Base-by-base conservation (phyloP, 2,888 invertebrate species). In the Pristionchus entomophagus region DNA sequence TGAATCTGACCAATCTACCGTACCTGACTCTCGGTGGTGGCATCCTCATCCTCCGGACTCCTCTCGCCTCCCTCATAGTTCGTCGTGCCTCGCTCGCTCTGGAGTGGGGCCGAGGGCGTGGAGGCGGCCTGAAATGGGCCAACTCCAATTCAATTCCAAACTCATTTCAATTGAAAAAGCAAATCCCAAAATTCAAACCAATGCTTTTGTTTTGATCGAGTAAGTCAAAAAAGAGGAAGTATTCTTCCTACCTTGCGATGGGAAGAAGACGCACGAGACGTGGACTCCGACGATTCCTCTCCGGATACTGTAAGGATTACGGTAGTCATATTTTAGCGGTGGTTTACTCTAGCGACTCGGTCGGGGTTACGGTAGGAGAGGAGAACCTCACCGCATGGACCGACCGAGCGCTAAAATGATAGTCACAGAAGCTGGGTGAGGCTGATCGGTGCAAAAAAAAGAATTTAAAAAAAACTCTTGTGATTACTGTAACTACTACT, bases 61-160 rank as follows among this genome's bases (percentile, higher is more conserved):
- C 84, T 69, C 49, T 84, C 45, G 26, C 65, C 84, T 29, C 84
- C 65, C 38, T 84, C 65, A 65, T 65, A 65, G 22, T 45, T 84
- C 32, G 51, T 84, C 49, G 38, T 38, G 0, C 84, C 84, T 51
- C 69, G 1, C 49, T 69, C 82, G 6, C 49, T 49, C n/a, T 91
- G 91, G 35, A 93, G 83, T 26, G 93, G 93, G 10, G 93, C 93
- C 80, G 90, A 90, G 0, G 93, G 93, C 19, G 90, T 90, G 73
- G 89, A 89, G 78, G 88, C 87, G 0, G 90, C 91, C 86, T n/a
- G n/a, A n/a, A n/a, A n/a, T n/a, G n/a, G n/a, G n/a, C n/a, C n/a
- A n/a, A n/a, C n/a, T n/a, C n/a, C n/a, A n/a, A n/a, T n/a, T n/a
- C n/a, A n/a, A n/a, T n/a, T n/a, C n/a, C n/a, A n/a, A n/a, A n/a